Base-by-base conservation (phyloP, 1,140 invertebrate genomes). In the Drosophila tsacasi region DNA sequence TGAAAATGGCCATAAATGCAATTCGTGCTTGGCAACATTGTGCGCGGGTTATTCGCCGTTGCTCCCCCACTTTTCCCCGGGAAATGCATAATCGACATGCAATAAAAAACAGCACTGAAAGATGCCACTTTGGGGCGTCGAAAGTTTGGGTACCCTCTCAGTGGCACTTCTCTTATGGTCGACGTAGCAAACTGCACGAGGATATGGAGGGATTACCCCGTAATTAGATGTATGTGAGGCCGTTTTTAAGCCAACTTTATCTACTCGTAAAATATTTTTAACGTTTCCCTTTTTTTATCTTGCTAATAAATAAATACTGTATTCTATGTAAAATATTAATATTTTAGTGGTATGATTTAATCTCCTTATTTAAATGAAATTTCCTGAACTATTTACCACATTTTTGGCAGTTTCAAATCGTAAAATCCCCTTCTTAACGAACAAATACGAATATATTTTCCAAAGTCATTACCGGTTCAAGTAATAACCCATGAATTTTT, bases 41-140 rank as follows among this genome's bases (percentile, higher is more conserved):
- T 67, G 39, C 17, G 50, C 23, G 44, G 21, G 55, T 60, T 73
- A 72, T 73, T 30, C 67, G 19, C 39, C 4, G 15, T 25, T 46
- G 23, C 17, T 27, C 42, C 42, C 8, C 32, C 50, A 13, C 7
- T 63, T 30, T 63, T 47, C 39, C 21, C 35, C 21, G 42, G 79
- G 64, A 83, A 73, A 39, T 65, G 63, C 60, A 57, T 75, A 80
- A 89, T 89, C 68, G 77, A 77, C 75, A 78, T 65, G 81, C 72
- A 77, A 87, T 71, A 67, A 78, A 57, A 64, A 85, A 47, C 17
- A 58, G 49, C 50, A 13, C 32, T 44, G 62, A 69, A 63, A 42
- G 25, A 23, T 12, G 17, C 32, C 37, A 21, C 23, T 30, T 52
- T 32, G 27, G 9, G 19, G 62, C 25, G 17, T 44, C 58, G 39